Evolutionary conservation across 2,888 invertebrate species (phyloP), one percentile per base, ranked within the genome.

Genomic region (Tetranychus piercei): DNA sequence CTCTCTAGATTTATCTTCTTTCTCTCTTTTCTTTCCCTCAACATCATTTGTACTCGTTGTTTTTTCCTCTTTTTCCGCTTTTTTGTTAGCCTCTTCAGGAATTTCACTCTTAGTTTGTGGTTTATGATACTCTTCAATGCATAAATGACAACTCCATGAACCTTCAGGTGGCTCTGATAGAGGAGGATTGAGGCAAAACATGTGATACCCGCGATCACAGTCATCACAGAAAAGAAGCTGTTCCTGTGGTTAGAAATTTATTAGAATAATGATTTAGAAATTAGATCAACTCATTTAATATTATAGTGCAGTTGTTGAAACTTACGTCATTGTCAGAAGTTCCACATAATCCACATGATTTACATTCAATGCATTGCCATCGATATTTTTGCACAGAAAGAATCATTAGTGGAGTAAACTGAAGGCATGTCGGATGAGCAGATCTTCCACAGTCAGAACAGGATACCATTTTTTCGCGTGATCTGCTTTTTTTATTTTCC

Each of bases 161-260:
- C 85, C 96, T 85, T 99, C 99, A 74, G 99, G 99, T 75, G 99
- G 96, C 78, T 92, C 89, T 77, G 90, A 88, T 76, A 99, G 86
- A 75, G 96, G 94, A 79, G 99, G 99, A 80, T 88, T 81, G 99
- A 87, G 84, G 84, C 99, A 99, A 86, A 99, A 99, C 93, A 99
- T 94, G 86, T 99, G 99, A 86, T 97, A 99, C 44, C 85, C 85
- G 71, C 85, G 81, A 80, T 85, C 85, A 80, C 99, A 99, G 85
- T 99, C 97, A 85, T 99, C 99, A 85, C 99, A 99, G 86, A 99
- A 99, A 82, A 99, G 84, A 81, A 99, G 85, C 85, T 99, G 95
- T 85, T 97, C 94, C 99, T 99, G 86, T 99, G 99, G 93, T 99
- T 94, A 86, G 99, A 99, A 86, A 97, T 99, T 97, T 99, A 85